Evolutionary conservation across 2,113 vertebrate species (phyloP).

Genomic region (Lonchura striata): DNA sequence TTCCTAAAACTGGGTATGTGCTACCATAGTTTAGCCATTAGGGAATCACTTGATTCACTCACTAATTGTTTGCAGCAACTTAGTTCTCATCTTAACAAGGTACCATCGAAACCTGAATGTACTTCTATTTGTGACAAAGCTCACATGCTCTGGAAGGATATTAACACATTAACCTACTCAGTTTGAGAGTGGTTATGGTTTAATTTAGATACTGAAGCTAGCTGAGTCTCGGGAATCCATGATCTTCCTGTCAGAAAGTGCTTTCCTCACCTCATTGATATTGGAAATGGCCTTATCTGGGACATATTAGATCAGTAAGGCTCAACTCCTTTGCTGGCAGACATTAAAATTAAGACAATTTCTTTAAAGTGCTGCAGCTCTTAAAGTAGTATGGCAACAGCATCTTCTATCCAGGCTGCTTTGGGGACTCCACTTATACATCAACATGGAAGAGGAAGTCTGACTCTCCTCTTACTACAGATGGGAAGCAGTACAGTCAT

Average conservation of each 20-base stretch:
- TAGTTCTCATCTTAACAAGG: neutral
- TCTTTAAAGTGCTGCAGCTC: neutral
- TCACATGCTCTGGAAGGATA: neutral
- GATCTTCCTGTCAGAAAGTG: neutral
- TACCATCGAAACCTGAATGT: neutral
- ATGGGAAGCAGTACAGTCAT: neutral
- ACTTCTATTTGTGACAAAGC: neutral
- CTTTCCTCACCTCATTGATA: neutral
- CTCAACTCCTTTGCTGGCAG: neutral
- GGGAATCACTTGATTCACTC: neutral
- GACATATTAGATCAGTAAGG: neutral
- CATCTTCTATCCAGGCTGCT: neutral
- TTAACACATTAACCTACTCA: neutral
- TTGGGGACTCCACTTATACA: neutral
- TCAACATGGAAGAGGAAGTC: neutral
- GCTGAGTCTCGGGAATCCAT: neutral
- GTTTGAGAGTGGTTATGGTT: neutral
- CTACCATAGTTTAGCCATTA: neutral
- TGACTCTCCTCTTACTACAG: neutral
- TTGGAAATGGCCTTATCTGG: neutral
- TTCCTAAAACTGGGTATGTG: neutral
- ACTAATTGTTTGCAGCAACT: neutral
- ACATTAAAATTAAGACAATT: neutral
- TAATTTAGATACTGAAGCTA: neutral
- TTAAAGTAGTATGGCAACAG: neutral